Evolutionary conservation across 2,797 vertebrate genomes (phyloP).

Genomic region (Gallirallus australis): DNA sequence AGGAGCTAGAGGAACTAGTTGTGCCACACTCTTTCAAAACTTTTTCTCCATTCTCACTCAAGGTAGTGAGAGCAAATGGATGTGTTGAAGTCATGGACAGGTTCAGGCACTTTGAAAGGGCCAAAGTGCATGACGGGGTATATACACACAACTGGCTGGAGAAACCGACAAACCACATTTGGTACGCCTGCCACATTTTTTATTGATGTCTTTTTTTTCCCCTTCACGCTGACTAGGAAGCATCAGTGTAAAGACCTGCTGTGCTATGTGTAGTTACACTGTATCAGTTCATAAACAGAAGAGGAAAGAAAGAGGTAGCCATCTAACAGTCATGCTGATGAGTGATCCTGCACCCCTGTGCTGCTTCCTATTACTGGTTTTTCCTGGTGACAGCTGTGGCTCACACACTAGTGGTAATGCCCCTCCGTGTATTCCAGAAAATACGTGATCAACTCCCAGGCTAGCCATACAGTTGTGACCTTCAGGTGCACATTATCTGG

Average conservation of each 20-base stretch:
- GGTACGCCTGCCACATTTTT: neutral
- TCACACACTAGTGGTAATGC: neutral
- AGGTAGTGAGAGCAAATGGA: neutral
- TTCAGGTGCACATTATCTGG: neutral
- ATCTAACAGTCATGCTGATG: neutral
- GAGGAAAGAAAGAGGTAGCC: neutral
- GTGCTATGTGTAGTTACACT: neutral
- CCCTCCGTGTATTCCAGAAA: neutral
- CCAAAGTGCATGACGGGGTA: neutral
- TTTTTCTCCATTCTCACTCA: neutral
- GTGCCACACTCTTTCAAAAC: neutral
- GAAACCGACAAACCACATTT: neutral
- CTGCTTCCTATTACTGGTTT: neutral
- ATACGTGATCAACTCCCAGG: neutral
- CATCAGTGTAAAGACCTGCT: neutral
- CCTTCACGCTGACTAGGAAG: neutral
- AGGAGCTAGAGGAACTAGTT: neutral
- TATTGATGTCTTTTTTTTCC: neutral
- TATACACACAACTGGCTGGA: fast-evolving
- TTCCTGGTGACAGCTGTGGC: neutral
- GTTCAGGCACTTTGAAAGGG: neutral
- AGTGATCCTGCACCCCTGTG: neutral
- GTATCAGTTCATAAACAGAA: neutral
- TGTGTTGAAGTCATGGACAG: neutral
- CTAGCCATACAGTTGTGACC: neutral